Evolutionary conservation across 2,113 vertebrate species (phyloP).

Genomic region (Camarhynchus parvulus): DNA sequence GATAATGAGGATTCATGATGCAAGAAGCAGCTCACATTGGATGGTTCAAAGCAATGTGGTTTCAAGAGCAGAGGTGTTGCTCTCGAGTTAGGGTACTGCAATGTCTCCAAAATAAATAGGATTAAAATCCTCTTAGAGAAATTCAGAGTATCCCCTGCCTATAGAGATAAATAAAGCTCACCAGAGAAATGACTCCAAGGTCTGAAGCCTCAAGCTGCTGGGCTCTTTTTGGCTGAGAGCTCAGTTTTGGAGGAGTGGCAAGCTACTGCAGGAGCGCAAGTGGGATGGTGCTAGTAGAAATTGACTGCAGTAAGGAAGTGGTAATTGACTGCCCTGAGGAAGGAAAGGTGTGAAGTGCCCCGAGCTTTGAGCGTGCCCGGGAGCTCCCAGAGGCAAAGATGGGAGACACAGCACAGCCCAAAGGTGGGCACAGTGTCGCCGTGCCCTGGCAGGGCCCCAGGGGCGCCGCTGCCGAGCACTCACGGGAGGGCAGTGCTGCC

Average conservation of each 20-base stretch:
- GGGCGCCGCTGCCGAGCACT: background rate
- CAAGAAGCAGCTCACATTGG: background rate
- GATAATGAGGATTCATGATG: background rate
- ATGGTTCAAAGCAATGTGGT: background rate
- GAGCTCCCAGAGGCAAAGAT: background rate
- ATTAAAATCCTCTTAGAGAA: background rate
- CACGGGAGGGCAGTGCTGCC: background rate
- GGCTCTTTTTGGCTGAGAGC: background rate
- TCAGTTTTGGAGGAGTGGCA: background rate
- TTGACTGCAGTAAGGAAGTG: too few relatives aligned
- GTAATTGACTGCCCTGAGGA: too few relatives aligned
- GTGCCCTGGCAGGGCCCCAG: background rate
- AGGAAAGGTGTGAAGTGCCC: background rate
- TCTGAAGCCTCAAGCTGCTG: background rate
- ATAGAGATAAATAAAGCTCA: background rate
- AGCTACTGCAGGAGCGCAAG: background rate
- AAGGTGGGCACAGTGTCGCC: accelerated
- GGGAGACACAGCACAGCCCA: accelerated
- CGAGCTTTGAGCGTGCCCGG: background rate
- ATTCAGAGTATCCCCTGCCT: background rate
- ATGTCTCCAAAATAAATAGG: background rate
- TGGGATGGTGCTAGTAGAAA: background rate
- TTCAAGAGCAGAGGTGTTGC: background rate
- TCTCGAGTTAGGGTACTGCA: background rate
- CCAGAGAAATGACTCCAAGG: background rate